These are phyloP conservation scores for Zygaena filipendulae DNA, from an alignment of 2,888 invertebrate species.

Conservation along the genomic window DNA sequence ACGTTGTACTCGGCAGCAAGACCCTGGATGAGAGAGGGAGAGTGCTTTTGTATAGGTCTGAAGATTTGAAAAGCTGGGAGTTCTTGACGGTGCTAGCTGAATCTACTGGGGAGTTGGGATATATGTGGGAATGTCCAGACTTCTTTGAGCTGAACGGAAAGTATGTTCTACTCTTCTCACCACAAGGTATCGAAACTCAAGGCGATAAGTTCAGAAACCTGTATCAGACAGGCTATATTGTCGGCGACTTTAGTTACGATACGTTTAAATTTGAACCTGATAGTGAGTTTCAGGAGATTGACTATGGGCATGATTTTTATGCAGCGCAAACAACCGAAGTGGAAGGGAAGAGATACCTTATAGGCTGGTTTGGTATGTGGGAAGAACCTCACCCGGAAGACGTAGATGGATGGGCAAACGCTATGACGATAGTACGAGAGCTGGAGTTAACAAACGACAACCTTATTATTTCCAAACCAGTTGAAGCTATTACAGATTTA, in stretches of 20 bases:
- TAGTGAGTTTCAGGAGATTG: conserved; percentile 46
- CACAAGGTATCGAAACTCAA: conserved; percentile 43
- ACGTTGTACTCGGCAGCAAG: conserved; percentile 49
- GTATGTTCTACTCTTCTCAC: conserved; percentile 49
- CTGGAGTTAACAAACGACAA: conserved; percentile 29
- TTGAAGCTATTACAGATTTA: conserved; percentile 30
- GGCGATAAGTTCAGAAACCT: conserved; percentile 52
- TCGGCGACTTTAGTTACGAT: conserved; percentile 51
- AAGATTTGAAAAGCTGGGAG: conserved; percentile 45
- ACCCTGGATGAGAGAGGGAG: conserved; percentile 37
- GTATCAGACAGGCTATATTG: conserved; percentile 48
- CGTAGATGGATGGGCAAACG: conserved; percentile 54
- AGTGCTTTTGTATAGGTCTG: conserved; percentile 48
- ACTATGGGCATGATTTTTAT: conserved; percentile 59
- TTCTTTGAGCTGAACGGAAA: conserved; percentile 55
- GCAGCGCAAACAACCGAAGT: conserved; percentile 47
- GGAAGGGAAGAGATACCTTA: conserved; percentile 39
- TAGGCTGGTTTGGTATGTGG: conserved; percentile 61
- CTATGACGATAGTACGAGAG: conserved; percentile 48
- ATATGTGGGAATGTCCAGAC: conserved; percentile 67
- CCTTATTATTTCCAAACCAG: conserved; percentile 41
- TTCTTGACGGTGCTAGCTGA: conserved; percentile 42
- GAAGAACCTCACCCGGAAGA: conserved; percentile 40
- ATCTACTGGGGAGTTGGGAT: conserved; percentile 39
- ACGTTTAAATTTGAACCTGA: conserved; percentile 42